phyloP scores from a whole-genome alignment of 2,888 invertebrate species.

The Ormyrus thymus region DNA sequence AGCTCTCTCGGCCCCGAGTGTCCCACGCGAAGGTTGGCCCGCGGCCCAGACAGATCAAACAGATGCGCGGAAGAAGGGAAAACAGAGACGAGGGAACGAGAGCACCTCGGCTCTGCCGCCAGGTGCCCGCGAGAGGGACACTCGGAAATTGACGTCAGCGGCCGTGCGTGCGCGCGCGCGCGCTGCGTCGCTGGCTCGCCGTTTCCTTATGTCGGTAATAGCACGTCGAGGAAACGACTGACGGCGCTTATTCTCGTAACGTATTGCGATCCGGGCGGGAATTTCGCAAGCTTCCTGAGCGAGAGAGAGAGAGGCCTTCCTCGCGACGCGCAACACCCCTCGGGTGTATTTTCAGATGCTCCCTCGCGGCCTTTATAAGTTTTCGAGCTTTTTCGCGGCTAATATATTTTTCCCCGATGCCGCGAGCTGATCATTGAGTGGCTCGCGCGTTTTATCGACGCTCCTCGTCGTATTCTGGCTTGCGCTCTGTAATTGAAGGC shows the following conservation, averaged over 20 bases:
- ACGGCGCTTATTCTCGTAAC: slow-evolving; percentile 45
- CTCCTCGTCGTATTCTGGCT: no score
- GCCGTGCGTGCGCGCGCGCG: neutral
- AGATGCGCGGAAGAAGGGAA: neutral
- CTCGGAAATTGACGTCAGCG: slow-evolving; percentile 25
- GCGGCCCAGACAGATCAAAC: neutral
- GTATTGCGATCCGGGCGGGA: slow-evolving; percentile 35
- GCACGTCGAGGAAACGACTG: slow-evolving; percentile 34
- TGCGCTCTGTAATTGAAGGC: no score
- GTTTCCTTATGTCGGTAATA: slow-evolving; percentile 40
- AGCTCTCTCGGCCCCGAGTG: no score
- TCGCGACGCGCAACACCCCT: no score
- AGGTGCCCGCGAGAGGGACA: slow-evolving; percentile 17
- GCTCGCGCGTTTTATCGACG: no score
- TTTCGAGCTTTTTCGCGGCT: neutral
- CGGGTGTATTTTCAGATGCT: no score
- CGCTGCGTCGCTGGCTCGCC: slow-evolving; percentile 21
- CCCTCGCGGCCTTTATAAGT: no score
- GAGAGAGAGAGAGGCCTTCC: no score
- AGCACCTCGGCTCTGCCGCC: neutral
- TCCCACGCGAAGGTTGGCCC: slow-evolving; percentile 3
- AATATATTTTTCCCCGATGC: neutral
- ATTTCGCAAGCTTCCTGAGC: slow-evolving; percentile 27
- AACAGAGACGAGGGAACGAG: neutral
- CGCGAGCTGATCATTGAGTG: neutral